Base-by-base conservation (phyloP, 2,113 vertebrate species). In the Clarias macrocephalus region DNA sequence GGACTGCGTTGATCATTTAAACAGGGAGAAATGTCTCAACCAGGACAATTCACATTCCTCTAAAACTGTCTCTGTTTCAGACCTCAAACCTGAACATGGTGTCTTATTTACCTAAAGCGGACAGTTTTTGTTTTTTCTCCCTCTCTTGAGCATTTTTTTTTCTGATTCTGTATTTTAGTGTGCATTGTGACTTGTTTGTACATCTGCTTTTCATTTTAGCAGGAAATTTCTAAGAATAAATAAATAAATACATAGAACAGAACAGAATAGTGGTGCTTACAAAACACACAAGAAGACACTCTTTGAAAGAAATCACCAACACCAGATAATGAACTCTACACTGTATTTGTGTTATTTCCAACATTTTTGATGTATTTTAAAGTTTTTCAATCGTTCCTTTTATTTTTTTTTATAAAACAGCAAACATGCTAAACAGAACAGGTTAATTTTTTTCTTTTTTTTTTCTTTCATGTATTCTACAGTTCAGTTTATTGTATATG, bases 41-140 rank as follows among this genome's bases (percentile, higher is more conserved):
- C 80, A 86, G 75, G 68, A 77, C 75, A 77, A 59, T 75, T 60
- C 57, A 28, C 73, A 75, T 84, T 72, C 25, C 54, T 68, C 84
- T 82, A 82, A 72, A 87, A 79, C 77, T 15, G 56, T 81, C 10
- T 11, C 65, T 23, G 42, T 65, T 84, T 86, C 70, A 85, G 76
- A 66, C 84, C 77, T n/a, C 56, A 57, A 48, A 80, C 37, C 30
- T 42, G 56, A 84, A 63, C 42, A 25, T 63, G 75, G 83, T 33
- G 33, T 80, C 54, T 28, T 66, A 70, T 81, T 86, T 65, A 89
- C 82, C 88, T 81, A 56, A 77, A 73, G 60, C 84, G 79, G 80
- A 25, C 19, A 66, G 65, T n/a, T 12, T 65, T 65, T 7, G 15
- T 28, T 66, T 9, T 87, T 52, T 83, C 11, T 42, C 60, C 59